Conservation (phyloP, 2,113 vertebrate genomes). For the Gobio gobio region DNA sequence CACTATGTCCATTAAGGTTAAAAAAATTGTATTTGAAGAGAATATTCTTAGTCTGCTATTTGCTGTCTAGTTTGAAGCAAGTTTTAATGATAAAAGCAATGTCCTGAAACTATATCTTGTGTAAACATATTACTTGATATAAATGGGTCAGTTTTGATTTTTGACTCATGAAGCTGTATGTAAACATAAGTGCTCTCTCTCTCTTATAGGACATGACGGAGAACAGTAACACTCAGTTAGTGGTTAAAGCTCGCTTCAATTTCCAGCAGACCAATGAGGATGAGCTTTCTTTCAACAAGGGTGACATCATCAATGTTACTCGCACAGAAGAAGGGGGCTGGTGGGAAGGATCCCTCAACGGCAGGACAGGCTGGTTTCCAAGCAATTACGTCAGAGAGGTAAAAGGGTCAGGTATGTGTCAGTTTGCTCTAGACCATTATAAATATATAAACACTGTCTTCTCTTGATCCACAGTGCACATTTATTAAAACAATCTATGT, state of each 20-base stretch:
- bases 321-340: constrained; percentile 97
- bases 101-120: background rate
- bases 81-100: background rate
- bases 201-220: constrained; percentile 93
- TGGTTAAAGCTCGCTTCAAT: constrained; percentile 95
- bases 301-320: constrained; percentile 92
- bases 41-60: no score
- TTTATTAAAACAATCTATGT: constrained; percentile 17
- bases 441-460: background rate
- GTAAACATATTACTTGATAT: background rate
- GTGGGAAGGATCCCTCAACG: constrained; percentile 92
- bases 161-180: background rate
- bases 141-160: background rate
- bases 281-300: constrained; percentile 94
- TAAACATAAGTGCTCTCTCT: constrained; percentile 6
- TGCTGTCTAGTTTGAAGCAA: no score
- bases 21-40: no score
- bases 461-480: background rate
- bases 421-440: background rate
- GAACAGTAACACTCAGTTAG: constrained; percentile 87
- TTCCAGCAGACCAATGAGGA: constrained; percentile 99
- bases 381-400: constrained; percentile 97
- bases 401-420: constrained; percentile 89
- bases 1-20: no score
- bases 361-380: constrained; percentile 96